Evolutionary conservation across 2,113 vertebrate genomes (phyloP).

Genomic region (Ceyx margarethae): DNA sequence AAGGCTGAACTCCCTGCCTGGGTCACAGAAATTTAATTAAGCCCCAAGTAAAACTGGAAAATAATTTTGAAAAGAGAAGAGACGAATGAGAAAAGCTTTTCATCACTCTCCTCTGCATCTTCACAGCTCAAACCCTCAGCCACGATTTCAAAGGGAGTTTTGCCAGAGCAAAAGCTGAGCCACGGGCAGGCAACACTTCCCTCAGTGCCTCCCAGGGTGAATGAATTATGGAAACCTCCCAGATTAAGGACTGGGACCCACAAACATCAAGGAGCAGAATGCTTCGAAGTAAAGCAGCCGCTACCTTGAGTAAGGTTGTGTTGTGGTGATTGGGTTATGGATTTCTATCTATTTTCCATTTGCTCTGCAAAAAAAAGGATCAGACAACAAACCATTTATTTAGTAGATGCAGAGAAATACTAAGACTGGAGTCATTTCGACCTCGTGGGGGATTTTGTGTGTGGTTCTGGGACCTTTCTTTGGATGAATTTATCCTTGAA

Average conservation of each 20-base stretch:
- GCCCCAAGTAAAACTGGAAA: slow-evolving; percentile 44
- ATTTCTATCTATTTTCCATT: background rate
- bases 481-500: slow-evolving; percentile 28
- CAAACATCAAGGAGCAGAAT: background rate
- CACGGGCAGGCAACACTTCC: background rate
- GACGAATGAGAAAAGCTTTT: slow-evolving; percentile 33
- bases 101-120: background rate
- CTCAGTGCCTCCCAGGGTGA: background rate
- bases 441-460: background rate
- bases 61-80: slow-evolving; percentile 52
- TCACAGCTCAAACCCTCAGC: background rate
- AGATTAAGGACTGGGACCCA: background rate
- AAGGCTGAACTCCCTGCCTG: slow-evolving; percentile 36
- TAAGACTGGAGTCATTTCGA: accelerated
- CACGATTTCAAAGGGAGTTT: background rate
- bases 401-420: background rate
- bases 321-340: background rate
- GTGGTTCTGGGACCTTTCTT: background rate
- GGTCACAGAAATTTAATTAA: slow-evolving; percentile 67
- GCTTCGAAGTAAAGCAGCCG: background rate
- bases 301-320: background rate
- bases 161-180: background rate
- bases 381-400: background rate
- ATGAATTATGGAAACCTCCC: background rate
- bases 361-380: background rate